phyloP scores from a whole-genome alignment of 2,888 invertebrate genomes.

The Rotaria magnacalcarata region DNA sequence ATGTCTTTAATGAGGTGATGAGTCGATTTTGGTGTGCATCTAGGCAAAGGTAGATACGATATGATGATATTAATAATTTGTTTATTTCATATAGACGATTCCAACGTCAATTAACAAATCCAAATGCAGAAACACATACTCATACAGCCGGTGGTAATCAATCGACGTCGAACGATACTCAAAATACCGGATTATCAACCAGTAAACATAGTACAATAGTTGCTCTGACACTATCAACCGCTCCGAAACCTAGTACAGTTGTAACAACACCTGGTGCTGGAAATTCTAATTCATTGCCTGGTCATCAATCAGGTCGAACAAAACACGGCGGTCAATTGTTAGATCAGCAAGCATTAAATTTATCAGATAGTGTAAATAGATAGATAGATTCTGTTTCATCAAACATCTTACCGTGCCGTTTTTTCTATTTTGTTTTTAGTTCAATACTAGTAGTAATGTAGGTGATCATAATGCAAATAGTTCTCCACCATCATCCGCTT shows the following conservation, averaged over 20 bases:
- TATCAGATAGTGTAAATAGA: neutral
- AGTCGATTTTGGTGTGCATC: neutral
- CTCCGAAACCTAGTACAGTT: neutral
- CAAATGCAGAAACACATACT: neutral
- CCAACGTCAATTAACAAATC: neutral
- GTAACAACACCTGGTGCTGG: conserved; percentile 11
- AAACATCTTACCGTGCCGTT: too few species aligned
- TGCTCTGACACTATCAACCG: neutral
- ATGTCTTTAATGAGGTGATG: neutral
- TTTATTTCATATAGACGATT: neutral
- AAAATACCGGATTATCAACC: neutral
- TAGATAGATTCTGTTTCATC: neutral
- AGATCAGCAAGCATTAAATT: neutral
- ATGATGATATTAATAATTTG: neutral
- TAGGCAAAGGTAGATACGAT: neutral
- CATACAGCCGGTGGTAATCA: neutral
- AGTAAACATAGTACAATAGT: neutral
- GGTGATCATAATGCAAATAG: neutral
- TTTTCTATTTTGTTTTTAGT: neutral
- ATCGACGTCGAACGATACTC: neutral
- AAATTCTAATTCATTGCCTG: conserved; percentile 32
- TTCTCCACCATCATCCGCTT: neutral
- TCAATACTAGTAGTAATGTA: neutral
- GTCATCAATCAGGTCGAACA: neutral
- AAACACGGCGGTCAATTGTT: neutral